phyloP scores from a whole-genome alignment of 2,113 vertebrate genomes.

The Hippopotamus amphibius region DNA sequence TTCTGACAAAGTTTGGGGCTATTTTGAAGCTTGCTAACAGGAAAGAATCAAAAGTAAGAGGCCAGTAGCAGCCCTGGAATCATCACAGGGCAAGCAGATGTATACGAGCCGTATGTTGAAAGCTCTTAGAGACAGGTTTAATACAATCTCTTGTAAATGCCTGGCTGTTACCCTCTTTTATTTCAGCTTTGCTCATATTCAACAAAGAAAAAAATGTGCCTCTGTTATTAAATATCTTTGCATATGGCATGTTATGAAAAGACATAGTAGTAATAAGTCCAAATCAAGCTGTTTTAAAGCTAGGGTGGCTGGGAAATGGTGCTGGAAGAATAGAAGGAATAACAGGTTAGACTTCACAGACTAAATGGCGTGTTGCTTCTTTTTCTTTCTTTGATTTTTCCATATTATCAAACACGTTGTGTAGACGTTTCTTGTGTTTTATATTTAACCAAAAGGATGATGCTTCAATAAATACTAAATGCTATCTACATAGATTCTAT shows the following conservation, averaged over 20 bases:
- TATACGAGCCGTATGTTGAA: slow-evolving; percentile 56
- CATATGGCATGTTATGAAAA: slow-evolving; percentile 68
- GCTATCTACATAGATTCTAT: neutral
- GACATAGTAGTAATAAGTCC: slow-evolving; percentile 57
- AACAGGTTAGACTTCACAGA: slow-evolving; percentile 54
- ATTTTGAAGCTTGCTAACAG: slow-evolving; percentile 51
- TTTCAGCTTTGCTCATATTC: slow-evolving; percentile 66
- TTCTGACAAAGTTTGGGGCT: slow-evolving; percentile 25
- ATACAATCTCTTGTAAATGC: slow-evolving; percentile 64
- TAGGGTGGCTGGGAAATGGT: slow-evolving; percentile 24
- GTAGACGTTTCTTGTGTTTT: slow-evolving; percentile 66
- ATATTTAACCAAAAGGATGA: slow-evolving; percentile 68
- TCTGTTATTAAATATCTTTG: slow-evolving; percentile 70
- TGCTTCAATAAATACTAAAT: slow-evolving; percentile 12
- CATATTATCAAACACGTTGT: slow-evolving; percentile 55
- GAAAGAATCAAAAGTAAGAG: slow-evolving; percentile 17
- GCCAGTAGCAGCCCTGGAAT: slow-evolving; percentile 10
- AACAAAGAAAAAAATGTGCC: slow-evolving; percentile 61
- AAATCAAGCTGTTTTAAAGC: slow-evolving; percentile 69
- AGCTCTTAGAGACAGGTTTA: slow-evolving; percentile 66
- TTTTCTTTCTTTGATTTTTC: slow-evolving; percentile 59
- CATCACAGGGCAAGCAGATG: neutral
- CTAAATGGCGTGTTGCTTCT: slow-evolving; percentile 2
- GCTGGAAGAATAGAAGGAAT: slow-evolving; percentile 55
- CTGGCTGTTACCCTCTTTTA: slow-evolving; percentile 55